Evolutionary conservation across 2,113 vertebrate genomes (phyloP).

Genomic region (Centropus bengalensis): DNA sequence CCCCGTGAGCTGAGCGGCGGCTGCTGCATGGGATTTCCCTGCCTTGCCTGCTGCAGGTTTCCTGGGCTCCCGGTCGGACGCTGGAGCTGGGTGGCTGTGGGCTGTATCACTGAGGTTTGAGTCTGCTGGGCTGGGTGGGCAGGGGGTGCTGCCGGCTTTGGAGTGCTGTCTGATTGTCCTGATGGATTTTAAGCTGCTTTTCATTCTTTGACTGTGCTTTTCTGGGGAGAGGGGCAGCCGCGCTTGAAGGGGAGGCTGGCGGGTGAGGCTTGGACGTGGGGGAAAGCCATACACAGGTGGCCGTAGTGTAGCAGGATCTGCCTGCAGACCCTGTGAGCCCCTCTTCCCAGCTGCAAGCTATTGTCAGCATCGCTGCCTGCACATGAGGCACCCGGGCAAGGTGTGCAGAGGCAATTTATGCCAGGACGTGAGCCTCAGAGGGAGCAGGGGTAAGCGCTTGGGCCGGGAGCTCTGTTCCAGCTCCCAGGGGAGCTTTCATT

Average conservation of each 20-base stretch:
- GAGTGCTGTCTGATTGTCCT: not conserved
- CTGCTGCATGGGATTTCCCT: conserved; percentile 54
- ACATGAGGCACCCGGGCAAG: not conserved
- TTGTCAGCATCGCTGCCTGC: not conserved
- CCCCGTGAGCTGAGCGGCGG: not conserved
- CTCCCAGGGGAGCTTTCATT: not conserved
- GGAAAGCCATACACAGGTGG: conserved; percentile 28
- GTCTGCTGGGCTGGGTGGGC: conserved; percentile 36
- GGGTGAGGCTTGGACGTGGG: not conserved
- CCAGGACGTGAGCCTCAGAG: not conserved
- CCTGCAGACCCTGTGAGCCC: not conserved
- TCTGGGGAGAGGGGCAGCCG: conserved; percentile 1
- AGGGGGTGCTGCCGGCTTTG: not conserved
- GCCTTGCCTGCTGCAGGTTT: conserved; percentile 39
- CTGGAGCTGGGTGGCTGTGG: not conserved
- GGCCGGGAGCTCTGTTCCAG: not conserved
- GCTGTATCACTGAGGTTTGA: conserved; percentile 45
- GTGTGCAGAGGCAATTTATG: not conserved
- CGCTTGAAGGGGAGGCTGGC: not conserved
- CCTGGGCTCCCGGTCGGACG: not conserved
- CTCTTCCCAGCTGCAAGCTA: not conserved
- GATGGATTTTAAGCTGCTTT: conserved; percentile 3
- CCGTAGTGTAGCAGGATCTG: not conserved
- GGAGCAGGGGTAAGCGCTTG: not conserved
- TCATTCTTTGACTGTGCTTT: not conserved